Conservation (phyloP, 2,113 vertebrate genomes). For the Piprites chloris region DNA sequence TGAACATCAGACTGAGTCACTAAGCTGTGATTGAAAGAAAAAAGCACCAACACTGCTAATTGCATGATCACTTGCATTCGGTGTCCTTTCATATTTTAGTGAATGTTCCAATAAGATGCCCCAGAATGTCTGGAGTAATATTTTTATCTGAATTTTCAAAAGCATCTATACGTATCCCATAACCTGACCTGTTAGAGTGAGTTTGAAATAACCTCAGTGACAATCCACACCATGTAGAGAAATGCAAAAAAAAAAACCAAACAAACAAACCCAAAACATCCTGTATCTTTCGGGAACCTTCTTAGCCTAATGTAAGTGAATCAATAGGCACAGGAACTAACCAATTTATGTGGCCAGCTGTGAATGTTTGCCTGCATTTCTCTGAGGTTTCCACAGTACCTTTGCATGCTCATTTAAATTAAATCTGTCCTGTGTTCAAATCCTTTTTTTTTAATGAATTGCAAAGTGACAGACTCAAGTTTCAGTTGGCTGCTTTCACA, state of each 20-base stretch:
- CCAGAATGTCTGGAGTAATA: not conserved
- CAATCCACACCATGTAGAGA: not conserved
- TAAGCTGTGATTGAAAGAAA: not conserved
- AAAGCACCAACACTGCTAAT: fast-evolving
- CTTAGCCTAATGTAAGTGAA: not conserved
- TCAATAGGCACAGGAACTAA: not conserved
- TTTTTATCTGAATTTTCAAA: not conserved
- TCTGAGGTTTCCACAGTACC: not conserved
- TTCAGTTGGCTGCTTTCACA: not conserved
- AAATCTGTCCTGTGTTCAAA: not conserved
- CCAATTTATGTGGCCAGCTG: not conserved
- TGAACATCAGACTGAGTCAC: not conserved
- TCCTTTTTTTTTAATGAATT: not conserved
- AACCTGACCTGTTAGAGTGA: not conserved
- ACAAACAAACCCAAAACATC: too few species aligned
- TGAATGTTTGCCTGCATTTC: not conserved
- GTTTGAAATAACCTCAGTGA: not conserved
- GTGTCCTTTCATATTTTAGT: not conserved
- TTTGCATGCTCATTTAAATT: not conserved
- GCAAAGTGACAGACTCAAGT: not conserved
- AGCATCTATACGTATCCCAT: not conserved
- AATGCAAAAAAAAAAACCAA: not conserved
- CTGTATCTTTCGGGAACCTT: not conserved
- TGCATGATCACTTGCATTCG: not conserved
- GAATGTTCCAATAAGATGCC: not conserved